A percentile compares a stretch with the other conserved stretches of the same genome.
Conservation (phyloP, 2,797 vertebrate species). For the Halcyon chelicuti region DNA sequence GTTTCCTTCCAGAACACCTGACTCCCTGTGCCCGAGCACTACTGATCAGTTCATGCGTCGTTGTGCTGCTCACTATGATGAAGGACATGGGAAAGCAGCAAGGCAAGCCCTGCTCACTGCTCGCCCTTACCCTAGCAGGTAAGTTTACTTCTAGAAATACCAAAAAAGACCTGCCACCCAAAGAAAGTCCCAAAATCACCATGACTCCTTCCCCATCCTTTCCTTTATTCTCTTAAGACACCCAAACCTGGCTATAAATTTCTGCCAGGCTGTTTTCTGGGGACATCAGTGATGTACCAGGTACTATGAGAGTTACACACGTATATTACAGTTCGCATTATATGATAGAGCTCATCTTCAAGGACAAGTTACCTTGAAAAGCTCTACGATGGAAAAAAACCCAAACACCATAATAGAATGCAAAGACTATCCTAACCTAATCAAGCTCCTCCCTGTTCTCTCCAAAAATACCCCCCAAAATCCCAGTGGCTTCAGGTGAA, state of each 20-base stretch:
- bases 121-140: not conserved
- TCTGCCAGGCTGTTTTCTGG: not conserved
- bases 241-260: not conserved
- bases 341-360: not conserved
- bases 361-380: not conserved
- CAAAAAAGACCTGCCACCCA: not conserved
- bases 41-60: accelerated
- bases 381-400: not conserved
- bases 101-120: not conserved
- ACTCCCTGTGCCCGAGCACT: not conserved
- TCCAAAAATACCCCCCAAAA: not conserved
- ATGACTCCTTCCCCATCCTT: not conserved
- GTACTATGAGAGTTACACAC: not conserved
- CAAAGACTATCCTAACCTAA: not conserved
- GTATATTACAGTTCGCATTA: not conserved
- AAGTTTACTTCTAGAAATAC: not conserved
- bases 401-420: not conserved
- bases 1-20: not conserved
- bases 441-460: not conserved
- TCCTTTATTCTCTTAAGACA: not conserved
- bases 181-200: not conserved
- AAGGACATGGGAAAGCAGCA: not conserved
- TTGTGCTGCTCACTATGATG: accelerated
- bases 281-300: not conserved
- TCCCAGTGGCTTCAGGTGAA: not conserved